Base-by-base conservation (phyloP, 2,888 invertebrate genomes). In the Busseola fusca region DNA sequence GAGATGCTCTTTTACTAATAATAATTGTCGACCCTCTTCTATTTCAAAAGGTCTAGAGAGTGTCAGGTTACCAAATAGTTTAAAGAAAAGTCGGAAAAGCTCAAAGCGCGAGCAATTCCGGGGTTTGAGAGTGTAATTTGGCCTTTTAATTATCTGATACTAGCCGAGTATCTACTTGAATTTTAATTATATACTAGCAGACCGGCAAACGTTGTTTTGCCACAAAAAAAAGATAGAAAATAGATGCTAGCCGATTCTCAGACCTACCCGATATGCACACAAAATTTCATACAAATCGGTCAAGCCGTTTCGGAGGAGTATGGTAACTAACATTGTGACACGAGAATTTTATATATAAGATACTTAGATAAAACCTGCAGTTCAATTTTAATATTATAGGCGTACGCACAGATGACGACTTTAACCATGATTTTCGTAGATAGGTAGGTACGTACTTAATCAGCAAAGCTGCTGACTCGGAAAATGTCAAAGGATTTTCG, bases 41-140 rank as follows among this genome's bases (percentile, higher is more conserved):
- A 30, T 78, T 78, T 52, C 74, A 58, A 74, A 74, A 71, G 62
- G 62, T 50, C 57, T 57, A 52, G 6, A 54, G 37, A 52, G 56
- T 56, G 54, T 76, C 54, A 42, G 14, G 37, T 72, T 78, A 27
- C 25, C 16, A 14, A 58, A 50, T 64, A 64, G 25, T 54, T 42
- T 9, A 42, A 42, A n/a, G 27, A 27, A 54, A 57, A 72, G n/a
- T 58, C 42, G 64, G 58, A 54, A 75, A 64, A 60, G 54, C 40
- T 72, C 48, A 72, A 72, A 72, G 54, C 37, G 30, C 37, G 10
- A 34, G 37, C 16, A 25, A 37, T n/a, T 50, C 40, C 27, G 3
- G 30, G 37, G 58, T 45, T 58, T 77, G n/a, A 60, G 48, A n/a
- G 42, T 45, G 69, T 69, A 52, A 59, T 14, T 52, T 69, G 58